phyloP scores from a whole-genome alignment of 2,113 vertebrate species.

The Erythrocebus patas region DNA sequence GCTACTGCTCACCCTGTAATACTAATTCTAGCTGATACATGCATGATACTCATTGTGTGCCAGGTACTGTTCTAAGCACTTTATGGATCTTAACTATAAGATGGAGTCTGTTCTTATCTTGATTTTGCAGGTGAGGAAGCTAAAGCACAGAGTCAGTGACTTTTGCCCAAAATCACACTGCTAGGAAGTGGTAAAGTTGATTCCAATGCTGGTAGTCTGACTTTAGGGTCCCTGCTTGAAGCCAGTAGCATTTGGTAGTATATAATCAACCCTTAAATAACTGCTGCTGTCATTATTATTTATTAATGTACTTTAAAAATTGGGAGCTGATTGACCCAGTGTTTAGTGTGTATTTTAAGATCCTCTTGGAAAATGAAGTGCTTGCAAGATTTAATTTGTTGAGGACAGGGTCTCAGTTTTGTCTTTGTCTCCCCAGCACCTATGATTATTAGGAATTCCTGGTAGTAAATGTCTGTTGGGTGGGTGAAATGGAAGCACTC shows the following conservation, averaged over 20 bases:
- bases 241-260: background rate
- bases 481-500: background rate
- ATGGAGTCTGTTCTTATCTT: background rate
- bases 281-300: background rate
- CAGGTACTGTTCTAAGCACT: background rate
- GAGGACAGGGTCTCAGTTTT: background rate
- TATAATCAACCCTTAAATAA: no score
- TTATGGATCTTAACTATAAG: background rate
- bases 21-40: background rate
- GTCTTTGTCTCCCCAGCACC: background rate
- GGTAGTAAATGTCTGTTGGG: background rate
- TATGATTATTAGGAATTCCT: background rate
- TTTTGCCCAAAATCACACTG: background rate
- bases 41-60: accelerated
- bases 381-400: background rate
- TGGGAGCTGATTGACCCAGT: background rate
- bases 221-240: background rate
- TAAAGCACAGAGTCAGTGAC: background rate
- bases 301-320: background rate
- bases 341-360: background rate
- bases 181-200: background rate
- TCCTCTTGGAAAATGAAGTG: background rate
- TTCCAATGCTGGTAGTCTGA: background rate
- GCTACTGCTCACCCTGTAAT: background rate
- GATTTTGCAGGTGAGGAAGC: background rate